Percentiles rank a stretch among this genome's conserved stretches.
These are phyloP conservation scores for Sinotaia quadrata DNA, from an alignment of 2,888 invertebrate species.

Conservation along the genomic window DNA sequence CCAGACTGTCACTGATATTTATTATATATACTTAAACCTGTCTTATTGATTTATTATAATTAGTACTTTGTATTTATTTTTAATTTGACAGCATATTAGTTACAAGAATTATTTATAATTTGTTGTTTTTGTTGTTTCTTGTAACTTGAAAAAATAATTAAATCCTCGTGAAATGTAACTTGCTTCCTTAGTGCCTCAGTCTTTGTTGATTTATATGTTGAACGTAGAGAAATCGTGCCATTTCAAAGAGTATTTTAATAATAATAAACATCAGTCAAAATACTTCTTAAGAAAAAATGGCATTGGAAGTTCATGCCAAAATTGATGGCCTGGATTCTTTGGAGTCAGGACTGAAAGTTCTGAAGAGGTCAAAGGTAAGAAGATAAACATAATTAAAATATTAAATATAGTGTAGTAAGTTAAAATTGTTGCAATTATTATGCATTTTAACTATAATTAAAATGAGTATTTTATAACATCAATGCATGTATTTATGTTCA, in stretches of 20 bases:
- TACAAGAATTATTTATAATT: no score
- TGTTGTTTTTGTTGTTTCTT: no score
- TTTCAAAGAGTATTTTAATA: neutral
- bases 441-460: neutral
- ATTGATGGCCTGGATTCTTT: constrained; percentile 48
- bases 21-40: no score
- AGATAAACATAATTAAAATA: neutral
- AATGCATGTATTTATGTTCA: neutral
- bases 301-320: constrained; percentile 25
- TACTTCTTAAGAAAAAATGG: constrained; percentile 18
- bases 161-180: no score
- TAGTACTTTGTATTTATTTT: no score
- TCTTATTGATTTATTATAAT: no score
- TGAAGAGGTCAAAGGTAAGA: constrained; percentile 54
- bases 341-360: constrained; percentile 53
- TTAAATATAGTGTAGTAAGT: no score
- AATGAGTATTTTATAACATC: neutral
- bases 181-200: no score
- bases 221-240: neutral
- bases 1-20: no score
- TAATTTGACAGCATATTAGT: no score
- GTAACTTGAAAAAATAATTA: no score
- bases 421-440: no score
- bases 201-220: neutral
- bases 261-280: neutral